Base-by-base conservation (phyloP, 2,113 vertebrate species). In the Miniopterus natalensis region DNA sequence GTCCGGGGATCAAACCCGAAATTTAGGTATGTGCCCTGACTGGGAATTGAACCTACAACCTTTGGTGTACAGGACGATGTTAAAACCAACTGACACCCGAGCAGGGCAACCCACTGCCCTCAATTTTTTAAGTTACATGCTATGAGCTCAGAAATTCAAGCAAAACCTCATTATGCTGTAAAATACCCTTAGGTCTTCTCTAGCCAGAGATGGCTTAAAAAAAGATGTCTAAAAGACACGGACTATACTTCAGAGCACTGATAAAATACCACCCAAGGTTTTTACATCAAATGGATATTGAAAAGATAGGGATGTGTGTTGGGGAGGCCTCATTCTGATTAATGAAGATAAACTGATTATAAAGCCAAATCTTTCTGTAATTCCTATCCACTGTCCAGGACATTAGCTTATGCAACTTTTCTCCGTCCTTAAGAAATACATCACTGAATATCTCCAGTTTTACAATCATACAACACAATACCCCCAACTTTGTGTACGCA, bases 101-200 rank as follows among this genome's bases (percentile, higher is more conserved):
- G 9, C 49, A 51, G 49, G 49, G 49, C 29, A 51, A 36, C 65
- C 29, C 29, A 3, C 13, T 8, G 3, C 9, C 10, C 23, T 5
- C 5, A 31, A 15, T 21, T 53, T 36, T 47, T 68, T 8, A 80
- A 45, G 11, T 87, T 91, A 63, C 18, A 66, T 1, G 2, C 20
- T 86, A 73, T 92, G 21, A 88, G 63, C 53, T 81, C 23, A 90
- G 71, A 84, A 63, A 92, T n/a, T 71, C 13, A 23, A 40, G 23
- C 10, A 85, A 73, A 70, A 77, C 31, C 53, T 47, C 61, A 70
- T 13, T 83, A 81, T 36, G 15, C 40, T 57, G 4, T 27, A 11
- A 95, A 71, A n/a, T 59, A 13, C 63, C 20, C 17, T 59, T 71
- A 66, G 51, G 21, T 73, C 10, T 78, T 27, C 51, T 88, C 6